Evolutionary conservation across 2,113 vertebrate species (phyloP).

Genomic region (Neolamprologus sp.): DNA sequence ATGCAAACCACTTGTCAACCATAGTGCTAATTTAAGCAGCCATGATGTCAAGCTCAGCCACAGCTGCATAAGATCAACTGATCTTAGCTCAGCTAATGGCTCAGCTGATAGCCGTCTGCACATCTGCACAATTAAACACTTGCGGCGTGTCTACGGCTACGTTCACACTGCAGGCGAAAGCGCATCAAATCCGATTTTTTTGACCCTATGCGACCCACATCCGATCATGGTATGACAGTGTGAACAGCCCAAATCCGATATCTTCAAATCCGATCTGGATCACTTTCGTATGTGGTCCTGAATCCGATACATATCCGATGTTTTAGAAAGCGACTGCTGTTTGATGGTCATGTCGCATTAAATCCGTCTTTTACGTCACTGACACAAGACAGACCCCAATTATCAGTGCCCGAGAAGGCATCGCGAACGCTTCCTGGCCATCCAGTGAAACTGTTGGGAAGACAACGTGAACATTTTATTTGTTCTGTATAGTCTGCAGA

Average conservation of each 20-base stretch:
- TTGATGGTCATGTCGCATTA: too few relatives aligned
- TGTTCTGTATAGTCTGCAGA: too few relatives aligned
- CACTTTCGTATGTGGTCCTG: rapidly evolving
- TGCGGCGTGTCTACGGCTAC: not conserved
- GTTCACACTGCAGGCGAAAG: too few relatives aligned
- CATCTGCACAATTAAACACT: not conserved
- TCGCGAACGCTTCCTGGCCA: rapidly evolving
- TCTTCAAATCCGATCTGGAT: too few relatives aligned
- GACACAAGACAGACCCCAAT: too few relatives aligned
- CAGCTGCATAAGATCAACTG: not conserved
- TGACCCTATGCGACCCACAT: too few relatives aligned
- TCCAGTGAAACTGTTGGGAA: too few relatives aligned
- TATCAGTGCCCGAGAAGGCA: too few relatives aligned
- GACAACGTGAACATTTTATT: too few relatives aligned
- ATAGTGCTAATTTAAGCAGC: not conserved
- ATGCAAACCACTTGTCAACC: not conserved
- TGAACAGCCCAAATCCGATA: rapidly evolving
- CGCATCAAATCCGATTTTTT: too few relatives aligned
- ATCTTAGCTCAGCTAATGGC: not conserved
- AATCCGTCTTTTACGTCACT: rapidly evolving
- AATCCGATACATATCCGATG: rapidly evolving
- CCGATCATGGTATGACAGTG: rapidly evolving
- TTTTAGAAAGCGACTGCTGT: rapidly evolving
- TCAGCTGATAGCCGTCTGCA: not conserved
- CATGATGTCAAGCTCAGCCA: not conserved